Base-by-base conservation (phyloP, 2,797 vertebrate species). In the Thunnus albacares region DNA sequence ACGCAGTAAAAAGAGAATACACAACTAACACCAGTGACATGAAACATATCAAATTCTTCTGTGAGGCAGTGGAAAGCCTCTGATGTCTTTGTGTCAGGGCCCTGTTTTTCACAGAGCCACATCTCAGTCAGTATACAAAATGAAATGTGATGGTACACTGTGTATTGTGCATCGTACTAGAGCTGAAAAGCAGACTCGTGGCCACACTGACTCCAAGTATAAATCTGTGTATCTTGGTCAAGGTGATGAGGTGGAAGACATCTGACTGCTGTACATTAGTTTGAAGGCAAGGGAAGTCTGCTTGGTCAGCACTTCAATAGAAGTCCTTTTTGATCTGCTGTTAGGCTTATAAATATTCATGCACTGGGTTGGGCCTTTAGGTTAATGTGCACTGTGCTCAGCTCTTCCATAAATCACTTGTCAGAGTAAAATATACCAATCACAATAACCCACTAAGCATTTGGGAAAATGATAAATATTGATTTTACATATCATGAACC, bases 261-360 rank as follows among this genome's bases (percentile, higher is more conserved):
- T 64, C 33, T 75, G 75, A 81, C 38, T 49, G 20, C 52, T 73
- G 45, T 49, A 68, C 68, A 71, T 77, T 74, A 75, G 51, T 43
- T 52, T 60, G 64, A 75, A 68, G 60, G 57, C 55, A 58, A 30
- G 26, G 43, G 49, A 70, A 65, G 76, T 75, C 55, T 81, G 84
- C 77, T 58, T 58, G 56, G 51, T 93, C 92, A 91, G 92, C 87
- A 85, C 57, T 81, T 91, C 65, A 22, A 47, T 28, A 30, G 1
- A 59, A 77, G 47, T 70, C 57, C 55, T 74, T 67, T 87, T 53
- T 75, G 68, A 90, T 84, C 75, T 85, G 77, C 41, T 65, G 43
- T 57, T 33, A 35, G 59, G 12, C 67, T 79, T 35, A 87, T 91
- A 72, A 88, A 92, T 91, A 92, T 91, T 88, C 70, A 91, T 84